Conservation (phyloP, 2,113 vertebrate species). For the Boleophthalmus pectinirostris region DNA sequence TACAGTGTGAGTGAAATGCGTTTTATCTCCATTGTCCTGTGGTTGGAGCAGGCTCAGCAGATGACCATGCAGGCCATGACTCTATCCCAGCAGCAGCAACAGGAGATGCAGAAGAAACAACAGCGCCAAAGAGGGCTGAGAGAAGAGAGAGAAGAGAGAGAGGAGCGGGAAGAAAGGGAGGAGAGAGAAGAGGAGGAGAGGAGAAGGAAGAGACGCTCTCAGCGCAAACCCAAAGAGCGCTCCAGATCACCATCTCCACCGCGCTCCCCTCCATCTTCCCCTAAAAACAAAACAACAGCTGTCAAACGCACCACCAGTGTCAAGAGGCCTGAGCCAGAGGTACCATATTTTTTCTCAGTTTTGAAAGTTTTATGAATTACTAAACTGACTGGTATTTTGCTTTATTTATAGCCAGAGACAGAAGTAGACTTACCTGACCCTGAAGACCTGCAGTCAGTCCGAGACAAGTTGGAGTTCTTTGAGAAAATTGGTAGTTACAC, state of each 20-base stretch:
- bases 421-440: conserved; percentile 20
- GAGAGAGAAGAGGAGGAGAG: conserved; percentile 21
- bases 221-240: conserved; percentile 10
- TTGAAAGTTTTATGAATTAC: not conserved
- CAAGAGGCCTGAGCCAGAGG: conserved; percentile 44
- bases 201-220: conserved; percentile 6
- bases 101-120: conserved; percentile 14
- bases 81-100: conserved; percentile 76
- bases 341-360: not conserved
- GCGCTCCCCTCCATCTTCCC: not conserved
- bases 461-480: conserved; percentile 86
- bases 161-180: too few relatives aligned
- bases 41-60: conserved; percentile 88
- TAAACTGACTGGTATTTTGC: not conserved
- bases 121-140: conserved; percentile 13
- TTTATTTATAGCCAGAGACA: conserved; percentile 35
- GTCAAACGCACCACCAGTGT: conserved; percentile 46
- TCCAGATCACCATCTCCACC: conserved; percentile 19
- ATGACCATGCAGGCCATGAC: conserved; percentile 93
- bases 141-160: conserved; percentile 7
- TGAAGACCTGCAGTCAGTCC: conserved; percentile 75
- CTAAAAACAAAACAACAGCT: conserved; percentile 27
- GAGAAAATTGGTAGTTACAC: conserved; percentile 86
- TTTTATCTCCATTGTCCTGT: not conserved
- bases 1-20: not conserved